Evolutionary conservation across 2,797 vertebrate species (phyloP).

Genomic region (Luscinia luscinia): DNA sequence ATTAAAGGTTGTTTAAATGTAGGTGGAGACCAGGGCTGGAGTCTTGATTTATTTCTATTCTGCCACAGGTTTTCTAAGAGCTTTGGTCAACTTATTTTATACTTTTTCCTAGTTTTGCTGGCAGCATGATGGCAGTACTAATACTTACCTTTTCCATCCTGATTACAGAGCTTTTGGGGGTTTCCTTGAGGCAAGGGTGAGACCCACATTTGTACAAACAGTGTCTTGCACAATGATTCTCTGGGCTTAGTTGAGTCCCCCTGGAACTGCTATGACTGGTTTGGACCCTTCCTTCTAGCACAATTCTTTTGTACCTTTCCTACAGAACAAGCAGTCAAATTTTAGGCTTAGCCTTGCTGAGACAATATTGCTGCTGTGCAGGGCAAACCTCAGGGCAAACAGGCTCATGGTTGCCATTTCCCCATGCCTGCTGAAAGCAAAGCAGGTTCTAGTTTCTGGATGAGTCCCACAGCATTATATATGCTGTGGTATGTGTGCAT

Average conservation of each 20-base stretch:
- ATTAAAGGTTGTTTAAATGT: not conserved
- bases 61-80: not conserved
- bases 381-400: not conserved
- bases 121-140: not conserved
- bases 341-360: not conserved
- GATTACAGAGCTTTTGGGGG: accelerated
- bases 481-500: not conserved
- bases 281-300: not conserved
- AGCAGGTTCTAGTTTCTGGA: not conserved
- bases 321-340: not conserved
- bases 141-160: not conserved
- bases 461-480: not conserved
- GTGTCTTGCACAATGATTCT: not conserved
- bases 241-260: not conserved
- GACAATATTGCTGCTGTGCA: not conserved
- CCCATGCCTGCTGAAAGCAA: not conserved
- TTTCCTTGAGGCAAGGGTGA: not conserved
- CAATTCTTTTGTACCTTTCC: not conserved
- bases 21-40: not conserved
- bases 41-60: not conserved
- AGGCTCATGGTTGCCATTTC: not conserved
- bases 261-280: not conserved
- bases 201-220: not conserved
- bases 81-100: not conserved
- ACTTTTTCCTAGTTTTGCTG: not conserved